phyloP scores from a whole-genome alignment of 2,797 vertebrate genomes.

The Hafferia zeledoni region DNA sequence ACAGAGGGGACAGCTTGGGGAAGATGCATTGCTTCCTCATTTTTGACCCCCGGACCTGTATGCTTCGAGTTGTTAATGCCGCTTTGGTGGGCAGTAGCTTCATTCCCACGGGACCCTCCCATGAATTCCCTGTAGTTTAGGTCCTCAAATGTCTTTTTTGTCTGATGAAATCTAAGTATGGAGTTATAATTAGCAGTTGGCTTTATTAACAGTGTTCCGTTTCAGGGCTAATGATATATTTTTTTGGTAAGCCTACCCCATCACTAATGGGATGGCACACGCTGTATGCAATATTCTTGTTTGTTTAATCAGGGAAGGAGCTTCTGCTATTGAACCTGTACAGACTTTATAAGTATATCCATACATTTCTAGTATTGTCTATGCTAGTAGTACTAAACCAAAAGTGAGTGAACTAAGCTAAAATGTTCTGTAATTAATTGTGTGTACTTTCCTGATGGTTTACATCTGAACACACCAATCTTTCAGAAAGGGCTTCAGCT shows the following conservation, averaged over 20 bases:
- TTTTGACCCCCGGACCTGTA: not conserved
- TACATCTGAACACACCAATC: not conserved
- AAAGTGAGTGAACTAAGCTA: not conserved
- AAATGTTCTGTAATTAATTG: not conserved
- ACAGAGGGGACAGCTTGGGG: not conserved
- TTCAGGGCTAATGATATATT: not conserved
- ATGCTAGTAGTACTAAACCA: not conserved
- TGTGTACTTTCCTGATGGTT: not conserved
- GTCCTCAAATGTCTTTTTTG: not conserved
- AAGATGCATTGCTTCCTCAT: not conserved
- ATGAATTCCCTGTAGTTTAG: not conserved
- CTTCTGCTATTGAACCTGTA: not conserved
- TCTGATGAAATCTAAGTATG: not conserved
- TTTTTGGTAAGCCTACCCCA: not conserved
- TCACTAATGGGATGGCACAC: not conserved
- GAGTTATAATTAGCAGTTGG: not conserved
- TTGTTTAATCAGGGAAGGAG: not conserved
- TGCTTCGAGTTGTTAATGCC: not conserved
- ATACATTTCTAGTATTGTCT: not conserved
- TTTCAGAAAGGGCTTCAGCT: not conserved
- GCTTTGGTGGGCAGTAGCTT: not conserved
- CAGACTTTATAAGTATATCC: not conserved
- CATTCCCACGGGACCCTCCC: not conserved
- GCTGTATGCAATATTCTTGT: not conserved
- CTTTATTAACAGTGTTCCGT: not conserved